A percentile compares a stretch with the other conserved stretches of the same genome.
Evolutionary conservation across 2,113 vertebrate species (phyloP).

Genomic region (Salvator merianae): DNA sequence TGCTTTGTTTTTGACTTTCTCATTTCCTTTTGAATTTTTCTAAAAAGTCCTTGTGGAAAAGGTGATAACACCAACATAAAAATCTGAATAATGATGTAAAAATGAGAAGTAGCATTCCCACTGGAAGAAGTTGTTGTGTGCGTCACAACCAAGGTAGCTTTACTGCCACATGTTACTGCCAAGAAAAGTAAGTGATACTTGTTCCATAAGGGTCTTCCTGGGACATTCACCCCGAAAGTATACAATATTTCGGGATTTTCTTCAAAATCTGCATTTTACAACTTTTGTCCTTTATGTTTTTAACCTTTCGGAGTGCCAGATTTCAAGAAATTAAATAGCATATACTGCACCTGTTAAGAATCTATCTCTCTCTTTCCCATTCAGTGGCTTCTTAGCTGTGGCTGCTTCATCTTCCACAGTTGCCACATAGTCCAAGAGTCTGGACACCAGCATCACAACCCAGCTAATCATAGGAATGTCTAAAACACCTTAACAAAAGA

Average conservation of each 20-base stretch:
- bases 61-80: no score
- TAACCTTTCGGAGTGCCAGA: no score
- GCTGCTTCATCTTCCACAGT: constrained; percentile 96
- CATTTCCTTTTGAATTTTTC: no score
- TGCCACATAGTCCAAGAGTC: constrained; percentile 94
- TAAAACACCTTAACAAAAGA: constrained; percentile 82
- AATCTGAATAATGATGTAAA: no score
- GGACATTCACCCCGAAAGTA: not conserved
- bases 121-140: not conserved
- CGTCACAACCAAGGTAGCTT: not conserved
- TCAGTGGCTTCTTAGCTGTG: constrained; percentile 90
- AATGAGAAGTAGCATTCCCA: not conserved
- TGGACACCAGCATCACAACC: constrained; percentile 98
- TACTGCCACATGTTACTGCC: not conserved
- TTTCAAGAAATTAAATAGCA: not conserved
- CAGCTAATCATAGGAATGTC: constrained; percentile 99
- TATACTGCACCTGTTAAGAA: constrained; percentile 82
- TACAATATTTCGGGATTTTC: no score
- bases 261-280: not conserved
- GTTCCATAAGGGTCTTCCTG: not conserved
- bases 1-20: no score
- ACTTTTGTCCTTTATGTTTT: no score
- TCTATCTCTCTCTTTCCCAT: constrained; percentile 92
- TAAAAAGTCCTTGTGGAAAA: no score
- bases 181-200: not conserved